Conservation (phyloP, 2,888 invertebrate genomes). For the Deilephila porcellus region DNA sequence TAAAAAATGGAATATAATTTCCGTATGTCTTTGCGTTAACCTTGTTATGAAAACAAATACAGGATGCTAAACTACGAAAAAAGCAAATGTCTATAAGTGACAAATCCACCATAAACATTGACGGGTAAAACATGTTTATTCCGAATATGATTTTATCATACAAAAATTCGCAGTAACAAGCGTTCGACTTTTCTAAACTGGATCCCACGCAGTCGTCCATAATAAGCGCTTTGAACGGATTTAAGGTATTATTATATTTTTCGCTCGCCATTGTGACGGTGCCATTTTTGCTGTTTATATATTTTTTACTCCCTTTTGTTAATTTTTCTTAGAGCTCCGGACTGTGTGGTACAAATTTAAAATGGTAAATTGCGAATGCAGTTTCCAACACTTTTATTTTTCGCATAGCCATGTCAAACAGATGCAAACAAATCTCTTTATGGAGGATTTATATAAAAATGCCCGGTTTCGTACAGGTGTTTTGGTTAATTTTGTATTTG, state of each 20-base stretch:
- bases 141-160: too few species aligned
- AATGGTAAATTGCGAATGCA: conserved; percentile 35
- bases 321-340: conserved; percentile 34
- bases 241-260: conserved; percentile 38
- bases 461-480: not conserved
- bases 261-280: conserved; percentile 31
- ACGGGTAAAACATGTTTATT: too few species aligned
- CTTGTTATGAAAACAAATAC: too few species aligned
- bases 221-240: conserved; percentile 32
- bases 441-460: not conserved
- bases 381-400: conserved; percentile 30
- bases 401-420: conserved; percentile 27
- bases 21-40: too few species aligned
- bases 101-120: too few species aligned
- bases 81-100: too few species aligned
- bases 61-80: too few species aligned
- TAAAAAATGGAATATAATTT: too few species aligned
- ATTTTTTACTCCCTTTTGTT: conserved; percentile 32
- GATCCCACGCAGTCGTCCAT: conserved; percentile 22
- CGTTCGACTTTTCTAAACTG: conserved; percentile 3
- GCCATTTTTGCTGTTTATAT: conserved; percentile 30
- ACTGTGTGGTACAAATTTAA: conserved; percentile 32
- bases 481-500: not conserved
- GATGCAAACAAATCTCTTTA: conserved; percentile 21
- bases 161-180: not conserved